These are phyloP conservation scores for Blera fallax DNA, from an alignment of 2,888 invertebrate genomes.

Conservation along the genomic window DNA sequence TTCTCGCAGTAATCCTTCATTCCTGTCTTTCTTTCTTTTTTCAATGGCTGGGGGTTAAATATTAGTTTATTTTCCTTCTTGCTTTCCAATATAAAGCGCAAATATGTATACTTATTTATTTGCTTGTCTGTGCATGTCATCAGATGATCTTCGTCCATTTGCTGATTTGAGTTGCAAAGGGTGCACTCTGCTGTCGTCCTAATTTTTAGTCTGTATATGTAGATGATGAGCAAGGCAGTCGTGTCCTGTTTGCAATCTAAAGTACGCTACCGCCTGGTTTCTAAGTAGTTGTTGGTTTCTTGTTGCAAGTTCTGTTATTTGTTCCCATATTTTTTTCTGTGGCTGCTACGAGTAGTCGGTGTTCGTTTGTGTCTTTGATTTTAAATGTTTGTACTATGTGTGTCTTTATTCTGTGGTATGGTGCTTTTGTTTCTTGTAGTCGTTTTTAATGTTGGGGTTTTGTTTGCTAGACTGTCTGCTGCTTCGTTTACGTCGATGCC, in stretches of 20 bases:
- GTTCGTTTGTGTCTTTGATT: not conserved
- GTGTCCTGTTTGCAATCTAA: not conserved
- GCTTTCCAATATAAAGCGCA: not conserved
- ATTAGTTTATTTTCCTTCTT: not conserved
- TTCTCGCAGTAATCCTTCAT: no score
- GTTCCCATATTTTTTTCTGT: not conserved
- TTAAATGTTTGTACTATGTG: not conserved
- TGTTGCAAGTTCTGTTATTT: not conserved
- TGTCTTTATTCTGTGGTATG: not conserved
- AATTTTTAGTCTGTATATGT: no score
- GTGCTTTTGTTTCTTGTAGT: not conserved
- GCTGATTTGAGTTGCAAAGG: no score
- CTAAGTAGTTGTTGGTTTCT: not conserved
- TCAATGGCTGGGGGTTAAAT: not conserved
- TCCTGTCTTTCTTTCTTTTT: not conserved
- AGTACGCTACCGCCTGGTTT: not conserved
- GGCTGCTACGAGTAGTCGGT: not conserved
- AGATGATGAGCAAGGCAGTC: no score
- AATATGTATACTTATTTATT: no score
- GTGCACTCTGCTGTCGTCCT: no score
- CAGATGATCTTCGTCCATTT: no score
- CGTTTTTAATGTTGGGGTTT: no score
- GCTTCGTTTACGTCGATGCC: no score
- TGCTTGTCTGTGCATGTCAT: no score
- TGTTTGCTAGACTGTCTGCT: no score